A percentile compares a stretch with the other conserved stretches of the same genome.
phyloP scores from a whole-genome alignment of 1,140 invertebrate species.

The Drosophila tristis region DNA sequence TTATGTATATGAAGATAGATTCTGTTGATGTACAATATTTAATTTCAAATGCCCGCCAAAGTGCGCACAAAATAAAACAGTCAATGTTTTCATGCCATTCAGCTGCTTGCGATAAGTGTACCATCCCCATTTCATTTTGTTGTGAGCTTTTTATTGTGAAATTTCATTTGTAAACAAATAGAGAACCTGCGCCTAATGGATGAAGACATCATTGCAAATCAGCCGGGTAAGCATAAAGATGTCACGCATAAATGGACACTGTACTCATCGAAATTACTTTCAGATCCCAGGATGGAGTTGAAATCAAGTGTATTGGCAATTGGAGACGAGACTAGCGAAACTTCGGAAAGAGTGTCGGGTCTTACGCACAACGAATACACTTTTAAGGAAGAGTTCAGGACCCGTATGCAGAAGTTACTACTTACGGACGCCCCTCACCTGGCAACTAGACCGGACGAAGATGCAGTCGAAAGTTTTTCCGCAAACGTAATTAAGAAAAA shows the following conservation, averaged over 20 bases:
- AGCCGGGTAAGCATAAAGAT: background rate
- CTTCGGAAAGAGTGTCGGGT: background rate
- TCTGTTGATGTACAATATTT: background rate
- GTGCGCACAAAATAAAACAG: no score
- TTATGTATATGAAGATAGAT: no score
- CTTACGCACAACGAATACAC: background rate
- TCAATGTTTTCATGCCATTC: background rate
- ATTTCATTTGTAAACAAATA: conserved; percentile 9
- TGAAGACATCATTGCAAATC: background rate
- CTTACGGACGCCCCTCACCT: background rate
- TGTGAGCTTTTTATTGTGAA: conserved; percentile 4
- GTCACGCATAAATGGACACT: background rate
- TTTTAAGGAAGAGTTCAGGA: background rate
- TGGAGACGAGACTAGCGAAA: background rate
- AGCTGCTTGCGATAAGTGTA: background rate
- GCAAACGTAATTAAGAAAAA: conserved; percentile 6
- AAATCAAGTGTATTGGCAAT: conserved; percentile 7
- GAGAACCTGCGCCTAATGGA: no score
- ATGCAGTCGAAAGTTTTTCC: background rate
- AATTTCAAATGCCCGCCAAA: background rate
- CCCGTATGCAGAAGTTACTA: conserved; percentile 20
- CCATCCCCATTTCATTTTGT: conserved; percentile 14
- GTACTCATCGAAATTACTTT: no score
- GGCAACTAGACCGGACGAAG: background rate
- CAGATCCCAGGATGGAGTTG: conserved; percentile 7